Percentiles rank a stretch among this genome's conserved stretches.
These are phyloP conservation scores for Petrolisthes cinctipes DNA, from an alignment of 2,888 invertebrate genomes.

Conservation along the genomic window DNA sequence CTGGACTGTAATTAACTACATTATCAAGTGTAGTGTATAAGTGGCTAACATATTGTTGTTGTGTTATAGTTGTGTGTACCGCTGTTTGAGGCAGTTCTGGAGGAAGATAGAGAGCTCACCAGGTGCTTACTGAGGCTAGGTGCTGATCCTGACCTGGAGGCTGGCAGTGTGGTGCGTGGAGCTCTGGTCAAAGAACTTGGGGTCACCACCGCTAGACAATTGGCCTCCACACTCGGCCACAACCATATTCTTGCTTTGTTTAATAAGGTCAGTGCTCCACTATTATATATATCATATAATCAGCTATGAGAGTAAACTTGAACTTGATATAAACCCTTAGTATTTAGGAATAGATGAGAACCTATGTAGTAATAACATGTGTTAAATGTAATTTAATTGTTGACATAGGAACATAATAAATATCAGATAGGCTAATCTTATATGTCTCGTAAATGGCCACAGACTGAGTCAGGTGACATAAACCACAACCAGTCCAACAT, in stretches of 20 bases:
- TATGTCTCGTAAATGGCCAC: too few species aligned
- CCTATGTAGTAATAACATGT: too few species aligned
- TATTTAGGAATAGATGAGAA: too few species aligned
- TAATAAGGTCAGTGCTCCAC: background rate
- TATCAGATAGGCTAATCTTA: too few species aligned
- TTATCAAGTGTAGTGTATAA: background rate
- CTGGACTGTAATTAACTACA: background rate
- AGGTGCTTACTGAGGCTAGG: conserved; percentile 23
- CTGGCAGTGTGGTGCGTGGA: background rate
- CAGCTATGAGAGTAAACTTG: too few species aligned
- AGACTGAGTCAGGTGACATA: too few species aligned
- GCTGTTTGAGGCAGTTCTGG: conserved; percentile 33
- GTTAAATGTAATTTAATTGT: too few species aligned
- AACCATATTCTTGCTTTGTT: conserved; percentile 5
- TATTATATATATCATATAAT: too few species aligned
- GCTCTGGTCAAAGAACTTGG: conserved; percentile 13
- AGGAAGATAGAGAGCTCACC: background rate
- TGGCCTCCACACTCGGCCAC: conserved; percentile 15
- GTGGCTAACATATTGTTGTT: background rate
- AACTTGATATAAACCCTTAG: too few species aligned
- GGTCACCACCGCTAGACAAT: conserved; percentile 31
- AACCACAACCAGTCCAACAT: too few species aligned
- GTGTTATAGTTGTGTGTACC: background rate
- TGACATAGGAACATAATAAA: too few species aligned
- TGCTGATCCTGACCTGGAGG: conserved; percentile 44